Base-by-base conservation (phyloP, 2,113 vertebrate species). In the Rallus limicola region DNA sequence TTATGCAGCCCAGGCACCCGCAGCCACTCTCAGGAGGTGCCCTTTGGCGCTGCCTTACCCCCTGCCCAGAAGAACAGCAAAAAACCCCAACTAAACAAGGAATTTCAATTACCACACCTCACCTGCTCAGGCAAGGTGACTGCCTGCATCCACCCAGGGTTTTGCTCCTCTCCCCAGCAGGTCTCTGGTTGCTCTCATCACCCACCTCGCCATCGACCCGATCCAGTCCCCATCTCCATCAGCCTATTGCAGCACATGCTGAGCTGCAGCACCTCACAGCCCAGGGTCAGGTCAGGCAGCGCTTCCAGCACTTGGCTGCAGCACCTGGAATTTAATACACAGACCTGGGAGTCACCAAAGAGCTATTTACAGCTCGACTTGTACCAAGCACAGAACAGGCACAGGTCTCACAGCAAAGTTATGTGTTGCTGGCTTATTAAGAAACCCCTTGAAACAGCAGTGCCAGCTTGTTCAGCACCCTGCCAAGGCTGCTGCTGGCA, bases 161-260 rank as follows among this genome's bases (percentile, higher is more conserved):
- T 8, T 46, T 36, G 14, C 4, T 7, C 13, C 31, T 40, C 25
- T 72, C 36, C 71, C 38, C 64, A 38, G 83, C 63, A 14, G 7
- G 13, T 23, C 40, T 15, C 40, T 11, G 24, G 34, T 55, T 55
- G 33, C 71, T 48, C 69, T 21, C 24, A 9, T 36, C 5, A 1
- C 53, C 53, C 4, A 3, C 14, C 71, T 55, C 2, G 1, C 26
- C 1, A 4, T 18, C 1, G 1, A 28, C 12, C 25, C 2, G 3
- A 16, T 20, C 36, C 69, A 6, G 0, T 10, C 42, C 4, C 44
- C 76, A 33, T 52, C 52, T 25, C 77, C 44, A 42, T 10, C 59
- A 40, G 53, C 9, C 1, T 1, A 21, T 52, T 23, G 75, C 2
- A 0, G 9, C 7, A 16, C 11, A 0, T 0, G 1, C n/a, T 0